A percentile compares a stretch with the other conserved stretches of the same genome.
Evolutionary conservation across 2,888 invertebrate genomes (phyloP).

Genomic region (Podabrus alpinus): DNA sequence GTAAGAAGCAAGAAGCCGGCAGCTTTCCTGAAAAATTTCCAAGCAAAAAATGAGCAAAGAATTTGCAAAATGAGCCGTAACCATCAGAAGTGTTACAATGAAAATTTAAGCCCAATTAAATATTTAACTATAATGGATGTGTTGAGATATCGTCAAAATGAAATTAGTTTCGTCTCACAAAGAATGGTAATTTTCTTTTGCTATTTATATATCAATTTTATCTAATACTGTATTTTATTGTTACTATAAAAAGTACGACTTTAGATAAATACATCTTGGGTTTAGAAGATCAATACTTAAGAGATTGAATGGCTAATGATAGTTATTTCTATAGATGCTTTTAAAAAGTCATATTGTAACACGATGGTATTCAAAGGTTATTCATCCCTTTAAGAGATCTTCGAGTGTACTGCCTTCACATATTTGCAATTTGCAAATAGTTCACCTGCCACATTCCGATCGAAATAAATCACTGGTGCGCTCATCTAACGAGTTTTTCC

Average conservation of each 20-base stretch:
- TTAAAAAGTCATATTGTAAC: constrained; percentile 3
- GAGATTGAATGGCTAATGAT: constrained; percentile 2
- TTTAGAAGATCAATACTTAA: constrained; percentile 1
- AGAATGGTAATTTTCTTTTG: not conserved
- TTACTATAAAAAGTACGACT: not conserved
- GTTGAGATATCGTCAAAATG: not conserved
- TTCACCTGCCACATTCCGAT: constrained; percentile 16
- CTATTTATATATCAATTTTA: not conserved
- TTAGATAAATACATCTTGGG: not conserved
- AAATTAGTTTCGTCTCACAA: not conserved
- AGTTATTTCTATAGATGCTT: constrained; percentile 2
- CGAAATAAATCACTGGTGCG: constrained; percentile 13
- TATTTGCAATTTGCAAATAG: constrained; percentile 20
- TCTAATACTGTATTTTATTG: not conserved
- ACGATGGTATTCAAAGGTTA: constrained; percentile 9
- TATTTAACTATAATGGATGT: not conserved
- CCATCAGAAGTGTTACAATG: not conserved
- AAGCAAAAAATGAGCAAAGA: not conserved
- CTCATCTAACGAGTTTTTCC: constrained; percentile 9
- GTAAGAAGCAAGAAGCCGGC: not conserved
- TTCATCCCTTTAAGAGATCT: constrained; percentile 9
- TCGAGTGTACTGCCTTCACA: constrained; percentile 9
- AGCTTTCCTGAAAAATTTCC: not conserved
- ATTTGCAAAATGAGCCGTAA: not conserved
- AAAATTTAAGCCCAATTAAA: not conserved